Evolutionary conservation across 2,797 vertebrate species (phyloP), one percentile per base, ranked within the genome.

Genomic region (Chaetophractus vellerosus): DNA sequence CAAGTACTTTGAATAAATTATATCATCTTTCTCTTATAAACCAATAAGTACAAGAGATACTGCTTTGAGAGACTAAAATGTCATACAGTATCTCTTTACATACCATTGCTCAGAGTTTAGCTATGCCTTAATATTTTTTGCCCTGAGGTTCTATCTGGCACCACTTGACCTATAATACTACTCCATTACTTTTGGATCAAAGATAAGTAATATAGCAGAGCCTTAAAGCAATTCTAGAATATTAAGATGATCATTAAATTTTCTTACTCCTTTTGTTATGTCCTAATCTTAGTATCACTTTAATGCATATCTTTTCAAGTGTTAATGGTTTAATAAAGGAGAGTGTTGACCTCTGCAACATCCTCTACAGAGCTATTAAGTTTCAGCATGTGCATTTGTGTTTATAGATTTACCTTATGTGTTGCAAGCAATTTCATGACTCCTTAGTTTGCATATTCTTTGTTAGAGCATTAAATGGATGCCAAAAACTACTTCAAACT

Each of bases 401-500:
- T 96, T 96, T 98, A 18, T 66, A 59, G 66, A 95, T 95, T 96
- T 97, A 64, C 45, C 80, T 92, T 81, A 59, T 9, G 41, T 78
- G 63, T 95, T 33, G 55, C n/a, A 76, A 72, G 85, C 93, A 91
- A 91, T 91, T 96, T 76, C 83, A 88, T 96, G 90, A 88, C 91
- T 90, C 0, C 2, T 93, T 19, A 96, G 11, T 78, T 84, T 75
- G 82, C 59, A 66, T 48, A 86, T 96, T 93, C 64, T 23, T 92
- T 75, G 18, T 64, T 50, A 66, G 6, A 28, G 82, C 93, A 76
- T 94, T 48, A 64, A 68, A 45, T 48, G 81, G 28, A 16, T 45
- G 45, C 45, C 28, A 15, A 75, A 3, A 45, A 45, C 50, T 59
- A 52, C 90, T 76, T 84, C 69, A 97, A 88, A 93, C 16, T 31